Evolutionary conservation across 2,113 vertebrate genomes (phyloP), one percentile per base, ranked within the genome.

Genomic region (Scopus umbretta): DNA sequence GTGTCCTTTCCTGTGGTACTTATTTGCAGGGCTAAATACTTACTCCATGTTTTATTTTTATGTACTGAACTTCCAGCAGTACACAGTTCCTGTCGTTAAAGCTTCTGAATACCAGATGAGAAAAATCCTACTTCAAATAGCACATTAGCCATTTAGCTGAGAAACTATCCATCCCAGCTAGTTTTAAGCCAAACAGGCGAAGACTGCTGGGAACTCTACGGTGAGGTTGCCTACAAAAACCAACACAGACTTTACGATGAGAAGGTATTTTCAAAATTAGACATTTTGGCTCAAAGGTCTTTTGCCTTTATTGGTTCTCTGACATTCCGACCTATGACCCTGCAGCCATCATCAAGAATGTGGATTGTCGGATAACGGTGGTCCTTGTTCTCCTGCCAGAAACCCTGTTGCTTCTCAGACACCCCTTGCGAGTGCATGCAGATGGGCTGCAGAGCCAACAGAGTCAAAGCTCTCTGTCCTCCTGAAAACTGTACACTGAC

Each of bases 201-300:
- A 78, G 43, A 26, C 8, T 5, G 7, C 10, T 2, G 5, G 67
- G n/a, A 59, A 14, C 56, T 43, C 55, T 12, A 25, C 2, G 0
- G 38, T 15, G n/a, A 90, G 34, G 32, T 3, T 43, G 38, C 27
- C 67, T 17, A 63, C 30, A 74, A 74, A 63, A 63, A 8, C 6
- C 70, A 68, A 23, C 34, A 7, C 3, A 38, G 40, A 20, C 43
- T 73, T 59, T 34, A 15, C 11, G 16, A 72, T 16, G 13, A 40
- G 47, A 59, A 86, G 32, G 12, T 40, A 45, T 50, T 62, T 62
- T 52, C 81, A 72, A 72, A 71, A 71, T 49, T 3, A 50, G 7
- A 61, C 40, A 10, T 8, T 52, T n/a, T 20, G 32, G 45, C 8
- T 55, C 56, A 59, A 75, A 70, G n/a, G 17, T 43, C n/a, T 83